Evolutionary conservation across 53 echinoderm and acorn worm species (phyloP), one percentile per base, ranked within the genome.

Genomic region (Apostichopus leukothele): DNA sequence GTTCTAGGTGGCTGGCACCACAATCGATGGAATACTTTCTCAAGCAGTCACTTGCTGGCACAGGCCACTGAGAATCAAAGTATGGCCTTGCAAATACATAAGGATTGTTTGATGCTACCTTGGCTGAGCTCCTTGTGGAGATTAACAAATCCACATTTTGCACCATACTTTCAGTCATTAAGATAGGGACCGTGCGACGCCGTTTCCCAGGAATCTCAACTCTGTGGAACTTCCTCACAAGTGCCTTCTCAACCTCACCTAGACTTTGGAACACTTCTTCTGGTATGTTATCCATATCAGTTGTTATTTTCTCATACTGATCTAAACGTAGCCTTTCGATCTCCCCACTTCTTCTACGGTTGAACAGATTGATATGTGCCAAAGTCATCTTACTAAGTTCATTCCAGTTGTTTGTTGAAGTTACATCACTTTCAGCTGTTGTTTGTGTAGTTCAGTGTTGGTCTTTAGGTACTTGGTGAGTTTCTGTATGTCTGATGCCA

Each of bases 171-270:
- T 88, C 73, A 60, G 93, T 91, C 63, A 93, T 60, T 78, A 91
- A 75, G 22, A 93, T 54, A 6, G 93, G 93, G 68, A 93, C 93
- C 55, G 74, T 83, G 61, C 93, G 88, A 5, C 93, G 89, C 54
- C 91, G 88, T 74, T 93, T 93, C 52, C 93, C 93, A 22, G 76
- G 55, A 83, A 93, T 84, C 91, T 93, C 93, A 76, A 93, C 83
- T 25, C 88, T 79, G 50, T 75, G 66, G 22, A 93, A 78, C 53
- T 84, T 76, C 73, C 68, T 73, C 53, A 74, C 88, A 19, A 93
- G 84, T 60, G 75, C 76, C 74, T 88, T 88, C 61, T 93, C 93
- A 27, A 93, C 75, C 50, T 74, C 52, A 67, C 88, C 81, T n/a
- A 93, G 83, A 79, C 88, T 93, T 14, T 74, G 18, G 57, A 79